A percentile compares a stretch with the other conserved stretches of the same genome.
Evolutionary conservation across 2,888 invertebrate genomes (phyloP).

Genomic region (Andrena bicolor): DNA sequence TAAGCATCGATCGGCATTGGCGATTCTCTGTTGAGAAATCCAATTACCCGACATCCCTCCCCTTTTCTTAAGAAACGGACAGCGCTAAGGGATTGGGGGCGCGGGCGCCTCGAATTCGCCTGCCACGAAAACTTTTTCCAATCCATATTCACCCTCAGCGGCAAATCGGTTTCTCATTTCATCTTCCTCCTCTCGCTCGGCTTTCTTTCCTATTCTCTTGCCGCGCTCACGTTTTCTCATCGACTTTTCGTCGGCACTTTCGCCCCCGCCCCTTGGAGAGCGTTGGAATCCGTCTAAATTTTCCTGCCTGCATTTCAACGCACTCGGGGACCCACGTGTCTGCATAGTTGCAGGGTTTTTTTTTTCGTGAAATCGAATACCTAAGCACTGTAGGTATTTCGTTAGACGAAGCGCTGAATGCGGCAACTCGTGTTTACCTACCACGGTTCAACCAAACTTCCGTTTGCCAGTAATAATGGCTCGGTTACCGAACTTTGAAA

Average conservation of each 20-base stretch:
- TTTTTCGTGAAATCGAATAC: slow-evolving; percentile 54
- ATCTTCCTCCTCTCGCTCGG: neutral
- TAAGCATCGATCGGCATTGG: too few relatives aligned
- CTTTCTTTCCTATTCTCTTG: neutral
- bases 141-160: neutral
- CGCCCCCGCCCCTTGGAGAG: neutral
- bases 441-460: slow-evolving; percentile 60
- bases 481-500: slow-evolving; percentile 64
- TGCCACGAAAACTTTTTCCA: neutral
- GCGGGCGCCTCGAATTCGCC: neutral
- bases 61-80: too few relatives aligned
- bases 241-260: neutral
- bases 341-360: neutral
- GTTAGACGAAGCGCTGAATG: slow-evolving; percentile 53
- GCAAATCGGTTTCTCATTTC: neutral
- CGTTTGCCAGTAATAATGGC: slow-evolving; percentile 65
- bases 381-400: slow-evolving; percentile 31
- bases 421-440: slow-evolving; percentile 61
- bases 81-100: too few relatives aligned
- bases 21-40: too few relatives aligned
- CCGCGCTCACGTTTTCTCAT: neutral
- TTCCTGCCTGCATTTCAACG: neutral
- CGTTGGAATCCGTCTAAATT: neutral
- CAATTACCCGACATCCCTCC: too few relatives aligned
- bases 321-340: neutral